Evolutionary conservation across 2,113 vertebrate species (phyloP), one percentile per base, ranked within the genome.

Genomic region (Oreotragus oreotragus): DNA sequence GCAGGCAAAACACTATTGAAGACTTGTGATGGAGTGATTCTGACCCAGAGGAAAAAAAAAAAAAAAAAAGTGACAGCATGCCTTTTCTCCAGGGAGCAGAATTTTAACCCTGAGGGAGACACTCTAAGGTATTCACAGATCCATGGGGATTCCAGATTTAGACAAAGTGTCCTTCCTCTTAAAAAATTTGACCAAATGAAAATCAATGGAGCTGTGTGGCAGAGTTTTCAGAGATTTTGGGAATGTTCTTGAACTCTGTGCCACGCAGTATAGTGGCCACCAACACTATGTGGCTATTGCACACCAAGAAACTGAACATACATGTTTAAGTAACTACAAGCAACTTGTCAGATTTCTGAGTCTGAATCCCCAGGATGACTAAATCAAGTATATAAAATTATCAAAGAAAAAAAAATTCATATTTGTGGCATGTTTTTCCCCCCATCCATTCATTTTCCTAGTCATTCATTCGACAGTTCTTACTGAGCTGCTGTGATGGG

Each of bases 211-310:
- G 55, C 36, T 64, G 16, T 49, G 10, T 70, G 9, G 5, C 15
- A 47, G 88, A 79, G 47, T 49, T 70, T 66, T 84, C 77, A 62
- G 92, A 57, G 17, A 28, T 27, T 15, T 60, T 3, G 9, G n/a
- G n/a, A 91, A 88, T 21, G 45, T 84, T 80, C 58, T 62, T 49
- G 58, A 91, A 85, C 27, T 70, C 49, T 33, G 77, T 2, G 12
- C 2, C 84, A 11, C 28, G 5, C 47, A 7, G 9, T 30, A 5
- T 6, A 47, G 53, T 8, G 28, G n/a, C 62, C 90, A 23, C 33
- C 0, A 2, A 23, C 21, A 13, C n/a, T 17, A 9, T 0, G 1
- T 33, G 77, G 45, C 21, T 58, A 8, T 43, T 9, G 62, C 27
- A 14, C 21, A 43, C 33, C 21, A 19, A 70, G 55, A 84, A 49